A percentile compares a stretch with the other conserved stretches of the same genome.
phyloP scores from a whole-genome alignment of 2,113 vertebrate genomes.

The Hippoglossus stenolepis region DNA sequence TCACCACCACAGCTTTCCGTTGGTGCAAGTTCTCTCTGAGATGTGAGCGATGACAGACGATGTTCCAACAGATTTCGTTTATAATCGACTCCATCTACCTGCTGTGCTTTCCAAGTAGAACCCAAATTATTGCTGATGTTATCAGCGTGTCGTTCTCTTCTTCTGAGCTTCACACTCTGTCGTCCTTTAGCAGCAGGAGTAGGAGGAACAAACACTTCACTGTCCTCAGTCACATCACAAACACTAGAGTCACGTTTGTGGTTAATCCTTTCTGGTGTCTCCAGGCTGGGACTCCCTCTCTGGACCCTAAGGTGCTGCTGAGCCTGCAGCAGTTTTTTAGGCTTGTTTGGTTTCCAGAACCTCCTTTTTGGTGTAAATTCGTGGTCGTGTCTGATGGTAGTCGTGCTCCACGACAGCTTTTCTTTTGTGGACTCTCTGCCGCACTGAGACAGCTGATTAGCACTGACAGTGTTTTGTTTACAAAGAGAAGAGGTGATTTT shows the following conservation, averaged over 20 bases:
- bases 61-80: slow-evolving; percentile 22
- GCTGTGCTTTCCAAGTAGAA: neutral
- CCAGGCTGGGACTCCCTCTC: neutral
- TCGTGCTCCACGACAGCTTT: neutral
- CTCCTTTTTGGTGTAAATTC: slow-evolving; percentile 32
- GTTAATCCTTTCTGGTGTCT: neutral
- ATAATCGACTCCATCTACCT: neutral
- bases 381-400: neutral
- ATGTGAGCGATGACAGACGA: neutral
- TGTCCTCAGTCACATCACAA: slow-evolving; percentile 17
- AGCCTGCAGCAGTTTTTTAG: neutral
- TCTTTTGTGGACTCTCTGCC: slow-evolving; percentile 17
- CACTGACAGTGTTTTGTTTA: neutral
- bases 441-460: neutral
- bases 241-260: slow-evolving; percentile 13
- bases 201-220: slow-evolving; percentile 38
- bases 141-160: neutral
- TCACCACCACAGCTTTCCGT: neutral
- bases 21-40: neutral
- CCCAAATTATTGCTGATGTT: neutral
- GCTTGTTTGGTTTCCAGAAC: slow-evolving; percentile 13
- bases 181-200: slow-evolving; percentile 35
- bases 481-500: neutral
- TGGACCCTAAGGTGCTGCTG: neutral
- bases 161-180: neutral